Base-by-base conservation (phyloP, 1,140 invertebrate genomes). In the Drosophila saltans region DNA sequence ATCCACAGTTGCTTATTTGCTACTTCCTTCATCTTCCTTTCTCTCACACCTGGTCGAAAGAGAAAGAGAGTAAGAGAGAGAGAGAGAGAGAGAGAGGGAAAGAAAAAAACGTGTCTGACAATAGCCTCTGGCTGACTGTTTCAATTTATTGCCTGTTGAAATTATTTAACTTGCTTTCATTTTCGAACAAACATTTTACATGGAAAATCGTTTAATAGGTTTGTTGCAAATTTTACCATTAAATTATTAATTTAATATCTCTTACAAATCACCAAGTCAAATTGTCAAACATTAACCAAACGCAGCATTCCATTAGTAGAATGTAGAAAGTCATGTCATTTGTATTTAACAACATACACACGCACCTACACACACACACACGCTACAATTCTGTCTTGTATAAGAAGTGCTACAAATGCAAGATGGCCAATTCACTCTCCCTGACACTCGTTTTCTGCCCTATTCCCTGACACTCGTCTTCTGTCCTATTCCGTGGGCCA, bases 121-220 rank as follows among this genome's bases (percentile, higher is more conserved):
- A 76, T 76, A 10, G 73, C 74, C 74, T 69, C 43, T 21, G 41
- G 74, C 66, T 56, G 66, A 77, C 66, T 76, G 33, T 58, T 76
- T 70, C 73, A 76, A 66, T 74, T 70, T 55, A 26, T 33, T 59
- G 57, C 43, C 24, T 64, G 26, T 21, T 48, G 33, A 16, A 11
- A 55, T 60, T 43, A 45, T 52, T 69, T 68, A 28, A 45, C 30
- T 43, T 24, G 8, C 52, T 45, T 59, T 16, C 28, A 36, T 59
- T 45, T 59, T 16, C 28, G 28, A 16, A 39, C 16, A 21, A 48
- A 21, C 45, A 21, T 6, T 36, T 36, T 36, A 36, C 33, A 36
- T 36, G 6, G 33, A 48, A 48, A 48, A 24, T 21, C n/a, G 16
- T 45, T 45, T 48, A 24, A 21, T 21, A 48, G 16, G 16, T 16